A percentile compares a stretch with the other conserved stretches of the same genome.
phyloP scores from a whole-genome alignment of 2,797 vertebrate species.

The Sebastes oblongus region DNA sequence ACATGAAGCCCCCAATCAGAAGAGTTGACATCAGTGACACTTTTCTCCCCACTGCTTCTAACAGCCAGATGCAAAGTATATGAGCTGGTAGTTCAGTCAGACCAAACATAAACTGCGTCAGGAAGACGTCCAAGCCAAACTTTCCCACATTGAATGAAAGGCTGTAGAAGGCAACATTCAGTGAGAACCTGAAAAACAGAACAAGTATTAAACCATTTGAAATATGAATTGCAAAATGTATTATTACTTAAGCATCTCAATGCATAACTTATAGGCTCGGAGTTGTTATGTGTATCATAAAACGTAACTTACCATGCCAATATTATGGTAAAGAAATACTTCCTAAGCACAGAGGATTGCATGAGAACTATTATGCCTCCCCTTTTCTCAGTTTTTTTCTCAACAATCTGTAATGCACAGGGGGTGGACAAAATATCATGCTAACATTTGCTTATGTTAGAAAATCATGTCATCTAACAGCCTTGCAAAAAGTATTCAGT shows the following conservation, averaged over 20 bases:
- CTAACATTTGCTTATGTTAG: conserved; percentile 17
- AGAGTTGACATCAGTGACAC: conserved; percentile 74
- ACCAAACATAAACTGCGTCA: conserved; percentile 88
- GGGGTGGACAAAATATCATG: conserved; percentile 26
- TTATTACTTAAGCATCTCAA: not conserved
- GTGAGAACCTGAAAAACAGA: conserved; percentile 79
- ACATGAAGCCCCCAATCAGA: conserved; percentile 78
- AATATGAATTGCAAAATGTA: not conserved
- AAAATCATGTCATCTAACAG: conserved; percentile 1
- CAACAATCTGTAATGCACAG: conserved; percentile 68
- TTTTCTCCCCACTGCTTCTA: conserved; percentile 82
- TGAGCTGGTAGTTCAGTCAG: conserved; percentile 83
- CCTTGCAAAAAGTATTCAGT: not conserved
- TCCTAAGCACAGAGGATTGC: conserved; percentile 77
- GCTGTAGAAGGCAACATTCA: conserved; percentile 84
- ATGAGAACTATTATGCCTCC: conserved; percentile 77
- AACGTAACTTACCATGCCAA: conserved; percentile 80
- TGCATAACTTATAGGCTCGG: not conserved
- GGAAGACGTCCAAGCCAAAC: conserved; percentile 87
- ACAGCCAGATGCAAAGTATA: conserved; percentile 75
- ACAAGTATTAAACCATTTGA: not conserved
- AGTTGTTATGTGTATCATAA: not conserved
- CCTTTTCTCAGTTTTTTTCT: conserved; percentile 59
- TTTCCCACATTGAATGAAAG: conserved; percentile 84
- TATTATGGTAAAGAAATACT: conserved; percentile 79